A percentile compares a stretch with the other conserved stretches of the same genome.
Evolutionary conservation across 2,797 vertebrate genomes (phyloP).

Genomic region (Tapirus indicus): DNA sequence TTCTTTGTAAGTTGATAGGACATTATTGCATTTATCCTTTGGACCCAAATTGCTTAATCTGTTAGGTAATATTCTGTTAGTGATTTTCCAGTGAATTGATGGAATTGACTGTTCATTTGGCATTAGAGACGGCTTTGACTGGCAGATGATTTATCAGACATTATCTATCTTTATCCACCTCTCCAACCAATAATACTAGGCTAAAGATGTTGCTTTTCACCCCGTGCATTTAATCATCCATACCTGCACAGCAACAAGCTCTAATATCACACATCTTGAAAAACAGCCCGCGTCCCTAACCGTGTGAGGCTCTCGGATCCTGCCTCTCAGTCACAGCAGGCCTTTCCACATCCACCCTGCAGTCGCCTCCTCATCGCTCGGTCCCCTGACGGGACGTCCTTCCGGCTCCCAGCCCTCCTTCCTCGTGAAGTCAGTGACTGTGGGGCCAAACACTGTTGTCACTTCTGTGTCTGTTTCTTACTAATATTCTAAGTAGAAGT

Average conservation of each 20-base stretch:
- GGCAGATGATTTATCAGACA: background rate
- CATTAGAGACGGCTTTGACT: background rate
- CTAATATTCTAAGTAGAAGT: background rate
- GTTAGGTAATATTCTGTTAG: background rate
- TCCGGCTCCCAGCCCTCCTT: background rate
- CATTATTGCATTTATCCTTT: background rate
- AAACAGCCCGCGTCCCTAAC: background rate
- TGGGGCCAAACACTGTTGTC: background rate
- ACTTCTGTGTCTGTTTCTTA: background rate
- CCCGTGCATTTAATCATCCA: background rate
- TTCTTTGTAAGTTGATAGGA: background rate
- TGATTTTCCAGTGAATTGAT: background rate
- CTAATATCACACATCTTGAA: background rate
- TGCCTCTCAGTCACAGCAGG: background rate
- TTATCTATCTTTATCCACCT: background rate
- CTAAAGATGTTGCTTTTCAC: background rate
- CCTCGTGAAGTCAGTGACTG: accelerated
- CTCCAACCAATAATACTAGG: background rate
- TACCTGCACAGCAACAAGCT: background rate
- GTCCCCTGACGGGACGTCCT: accelerated
- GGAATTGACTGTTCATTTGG: background rate
- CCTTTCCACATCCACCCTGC: background rate
- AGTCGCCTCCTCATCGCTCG: no score
- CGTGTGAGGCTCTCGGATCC: background rate
- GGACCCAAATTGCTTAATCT: background rate